Percentiles rank a stretch among this genome's conserved stretches.
These are phyloP conservation scores for Styela plicata DNA, from an alignment of 23 tunicate species.

Conservation along the genomic window DNA sequence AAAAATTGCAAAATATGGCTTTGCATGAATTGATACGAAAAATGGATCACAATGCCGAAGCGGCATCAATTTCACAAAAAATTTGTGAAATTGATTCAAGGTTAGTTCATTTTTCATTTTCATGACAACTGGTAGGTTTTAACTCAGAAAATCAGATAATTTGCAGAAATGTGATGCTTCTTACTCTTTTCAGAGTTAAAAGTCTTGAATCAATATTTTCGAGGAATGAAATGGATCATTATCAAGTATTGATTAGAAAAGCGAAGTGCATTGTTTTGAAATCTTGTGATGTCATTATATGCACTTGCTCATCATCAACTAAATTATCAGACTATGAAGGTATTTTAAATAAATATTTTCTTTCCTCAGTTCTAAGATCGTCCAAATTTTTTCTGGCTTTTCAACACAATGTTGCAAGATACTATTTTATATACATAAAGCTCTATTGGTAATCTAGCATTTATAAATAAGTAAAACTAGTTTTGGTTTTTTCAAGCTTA, in stretches of 20 bases:
- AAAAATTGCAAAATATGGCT: not conserved
- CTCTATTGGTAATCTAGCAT: too few relatives aligned
- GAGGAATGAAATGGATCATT: constrained; percentile 2
- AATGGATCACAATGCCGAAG: not conserved
- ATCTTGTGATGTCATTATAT: constrained; percentile 11
- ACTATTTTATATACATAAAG: too few relatives aligned
- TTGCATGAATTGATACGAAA: constrained; percentile 22
- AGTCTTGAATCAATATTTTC: not conserved
- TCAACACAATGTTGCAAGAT: too few relatives aligned
- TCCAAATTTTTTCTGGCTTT: too few relatives aligned
- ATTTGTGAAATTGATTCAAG: not conserved
- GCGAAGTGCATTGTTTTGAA: constrained; percentile 23
- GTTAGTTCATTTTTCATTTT: too few relatives aligned
- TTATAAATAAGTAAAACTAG: too few relatives aligned
- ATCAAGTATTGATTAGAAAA: constrained; percentile 28
- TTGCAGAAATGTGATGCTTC: too few relatives aligned
- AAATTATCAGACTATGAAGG: not conserved
- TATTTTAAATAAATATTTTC: too few relatives aligned
- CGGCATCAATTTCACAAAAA: not conserved
- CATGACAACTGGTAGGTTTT: too few relatives aligned
- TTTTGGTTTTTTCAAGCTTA: too few relatives aligned
- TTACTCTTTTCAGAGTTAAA: not conserved
- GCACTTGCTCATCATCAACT: constrained; percentile 26
- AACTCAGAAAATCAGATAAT: too few relatives aligned
- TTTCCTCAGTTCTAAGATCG: too few relatives aligned